phyloP scores from a whole-genome alignment of 2,113 vertebrate species.

The Eulemur macaco region DNA sequence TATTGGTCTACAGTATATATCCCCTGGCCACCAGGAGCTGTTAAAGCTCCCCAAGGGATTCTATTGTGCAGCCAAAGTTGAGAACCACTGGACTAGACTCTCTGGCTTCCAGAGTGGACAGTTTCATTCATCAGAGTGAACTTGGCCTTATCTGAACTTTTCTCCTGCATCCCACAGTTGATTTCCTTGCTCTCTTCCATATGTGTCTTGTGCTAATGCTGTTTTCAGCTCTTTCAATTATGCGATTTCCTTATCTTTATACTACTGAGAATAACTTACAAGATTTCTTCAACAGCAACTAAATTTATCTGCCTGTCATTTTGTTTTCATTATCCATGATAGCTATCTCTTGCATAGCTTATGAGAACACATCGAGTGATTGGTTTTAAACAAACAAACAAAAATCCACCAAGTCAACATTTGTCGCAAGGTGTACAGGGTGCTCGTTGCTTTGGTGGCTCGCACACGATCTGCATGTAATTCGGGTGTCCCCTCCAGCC shows the following conservation, averaged over 20 bases:
- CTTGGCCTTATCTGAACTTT: slow-evolving; percentile 32
- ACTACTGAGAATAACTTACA: slow-evolving; percentile 84
- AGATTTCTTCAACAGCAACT: slow-evolving; percentile 83
- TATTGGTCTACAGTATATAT: accelerated
- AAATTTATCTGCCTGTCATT: slow-evolving; percentile 86
- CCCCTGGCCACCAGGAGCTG: no score
- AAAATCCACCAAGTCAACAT: slow-evolving; percentile 68
- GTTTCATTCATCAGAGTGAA: neutral
- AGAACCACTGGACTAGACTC: neutral
- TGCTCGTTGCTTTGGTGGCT: slow-evolving; percentile 46
- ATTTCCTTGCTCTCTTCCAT: slow-evolving; percentile 75
- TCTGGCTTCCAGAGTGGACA: neutral
- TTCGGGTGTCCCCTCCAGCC: slow-evolving; percentile 16
- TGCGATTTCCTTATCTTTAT: slow-evolving; percentile 83
- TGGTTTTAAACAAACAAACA: slow-evolving; percentile 77
- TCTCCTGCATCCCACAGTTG: slow-evolving; percentile 59
- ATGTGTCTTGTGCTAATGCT: slow-evolving; percentile 63
- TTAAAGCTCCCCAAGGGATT: accelerated
- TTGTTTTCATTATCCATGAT: slow-evolving; percentile 83
- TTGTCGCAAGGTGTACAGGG: slow-evolving; percentile 49
- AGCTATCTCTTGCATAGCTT: slow-evolving; percentile 80
- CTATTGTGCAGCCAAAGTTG: neutral
- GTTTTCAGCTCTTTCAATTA: slow-evolving; percentile 83
- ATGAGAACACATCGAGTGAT: slow-evolving; percentile 79
- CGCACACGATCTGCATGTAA: slow-evolving; percentile 35